Evolutionary conservation across 2,113 vertebrate species (phyloP).

Genomic region (Lycaon pictus): DNA sequence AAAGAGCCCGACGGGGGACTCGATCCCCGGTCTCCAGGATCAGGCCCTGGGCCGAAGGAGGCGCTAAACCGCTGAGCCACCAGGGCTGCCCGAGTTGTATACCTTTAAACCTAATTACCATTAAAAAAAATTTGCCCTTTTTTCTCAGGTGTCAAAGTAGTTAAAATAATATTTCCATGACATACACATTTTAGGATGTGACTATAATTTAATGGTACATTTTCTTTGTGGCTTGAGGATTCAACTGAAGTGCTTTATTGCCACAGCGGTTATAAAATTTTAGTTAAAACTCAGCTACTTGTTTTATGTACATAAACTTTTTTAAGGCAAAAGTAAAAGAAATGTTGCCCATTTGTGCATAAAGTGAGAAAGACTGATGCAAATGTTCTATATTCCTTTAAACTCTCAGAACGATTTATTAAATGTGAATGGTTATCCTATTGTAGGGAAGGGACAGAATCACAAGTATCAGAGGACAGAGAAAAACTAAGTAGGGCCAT

Average conservation of each 20-base stretch:
- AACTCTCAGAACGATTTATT: background rate
- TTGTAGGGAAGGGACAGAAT: background rate
- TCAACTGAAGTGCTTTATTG: background rate
- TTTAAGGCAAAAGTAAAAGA: background rate
- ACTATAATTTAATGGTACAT: background rate
- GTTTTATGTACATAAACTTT: background rate
- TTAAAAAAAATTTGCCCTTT: background rate
- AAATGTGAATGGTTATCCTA: background rate
- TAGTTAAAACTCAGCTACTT: background rate
- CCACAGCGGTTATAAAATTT: background rate
- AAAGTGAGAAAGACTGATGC: background rate
- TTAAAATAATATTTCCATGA: background rate
- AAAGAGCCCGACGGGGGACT: no score
- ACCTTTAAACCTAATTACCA: conserved; percentile 17
- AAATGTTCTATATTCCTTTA: conserved; percentile 7
- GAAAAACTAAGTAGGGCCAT: background rate
- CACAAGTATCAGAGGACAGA: background rate
- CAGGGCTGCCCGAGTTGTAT: background rate
- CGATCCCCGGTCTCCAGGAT: no score
- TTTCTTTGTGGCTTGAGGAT: background rate
- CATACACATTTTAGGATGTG: background rate
- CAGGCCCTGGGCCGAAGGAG: no score
- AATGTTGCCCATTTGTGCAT: background rate
- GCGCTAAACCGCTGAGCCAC: no score
- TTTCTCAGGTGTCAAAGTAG: background rate